Base-by-base conservation (phyloP, 2,888 invertebrate species). In the Geophilus truncorum region DNA sequence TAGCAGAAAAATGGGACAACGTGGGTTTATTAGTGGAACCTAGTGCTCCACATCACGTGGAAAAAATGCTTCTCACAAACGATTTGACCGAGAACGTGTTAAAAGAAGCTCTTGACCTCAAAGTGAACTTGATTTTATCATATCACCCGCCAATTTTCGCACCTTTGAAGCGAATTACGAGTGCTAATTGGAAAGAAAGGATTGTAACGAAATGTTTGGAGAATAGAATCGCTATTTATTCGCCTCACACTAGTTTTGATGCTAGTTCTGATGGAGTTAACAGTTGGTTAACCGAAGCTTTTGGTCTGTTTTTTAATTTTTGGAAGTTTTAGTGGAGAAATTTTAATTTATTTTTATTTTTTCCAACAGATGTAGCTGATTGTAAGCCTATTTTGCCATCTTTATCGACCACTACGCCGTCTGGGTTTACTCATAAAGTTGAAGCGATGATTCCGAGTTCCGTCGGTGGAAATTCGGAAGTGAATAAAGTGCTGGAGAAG, bases 141-240 rank as follows among this genome's bases (percentile, higher is more conserved):
- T 98, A 98, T 87, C 98, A 98, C 89, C 98, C 98, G n/a, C 96
- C 96, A 21, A 94, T 98, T 86, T 98, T 98, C 87, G 89, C 90
- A 15, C 92, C 95, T 6, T 84, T 98, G 80, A 97, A 95, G 86
- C 90, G 92, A 45, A 89, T 98, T 51, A 91, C 92, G 1, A 88
- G 87, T 80, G 84, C 84, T 21, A 86, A 86, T 12, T 91, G 91
- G 94, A 91, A 93, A 89, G 94, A 96, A 86, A 90, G 93, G 32
- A 90, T 97, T 12, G 90, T 95, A 7, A 90, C 93, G 0, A 90
- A 91, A 83, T 94, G 97, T 85, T 88, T 97, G 80, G 93, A 93
- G 85, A 92, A 94, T 82, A 91, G 92, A 81, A 96, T 98, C 83
- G 93, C 95, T 0, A 88, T 98, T 4, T 98, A 94, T 87, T 96